phyloP scores from a whole-genome alignment of 2,797 vertebrate genomes.

The Premnoplex brunnescens region DNA sequence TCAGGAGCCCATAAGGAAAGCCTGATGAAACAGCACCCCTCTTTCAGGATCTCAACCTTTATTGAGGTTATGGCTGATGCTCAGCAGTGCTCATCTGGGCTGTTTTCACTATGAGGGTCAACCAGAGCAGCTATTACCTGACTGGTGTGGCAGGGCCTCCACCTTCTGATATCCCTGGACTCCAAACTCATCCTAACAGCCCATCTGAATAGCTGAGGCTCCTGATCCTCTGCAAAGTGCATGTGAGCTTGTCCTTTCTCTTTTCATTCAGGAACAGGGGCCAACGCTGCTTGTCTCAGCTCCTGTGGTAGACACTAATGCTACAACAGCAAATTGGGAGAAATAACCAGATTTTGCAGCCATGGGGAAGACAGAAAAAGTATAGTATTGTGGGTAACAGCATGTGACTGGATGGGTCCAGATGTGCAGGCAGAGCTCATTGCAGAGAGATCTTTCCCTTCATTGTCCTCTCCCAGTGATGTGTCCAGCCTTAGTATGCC shows the following conservation, averaged over 20 bases:
- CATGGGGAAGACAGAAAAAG: not conserved
- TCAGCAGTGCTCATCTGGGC: not conserved
- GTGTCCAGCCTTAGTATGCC: fast-evolving
- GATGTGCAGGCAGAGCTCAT: not conserved
- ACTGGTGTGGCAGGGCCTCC: not conserved
- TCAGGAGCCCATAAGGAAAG: not conserved
- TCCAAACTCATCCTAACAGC: not conserved
- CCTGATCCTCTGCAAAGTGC: not conserved
- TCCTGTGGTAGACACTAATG: not conserved
- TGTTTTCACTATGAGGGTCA: not conserved
- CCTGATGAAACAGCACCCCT: not conserved
- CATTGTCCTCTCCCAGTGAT: fast-evolving
- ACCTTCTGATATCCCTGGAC: not conserved
- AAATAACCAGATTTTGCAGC: not conserved
- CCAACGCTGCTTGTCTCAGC: not conserved
- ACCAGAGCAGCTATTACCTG: fast-evolving
- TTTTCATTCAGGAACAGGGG: not conserved
- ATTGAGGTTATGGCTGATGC: not conserved
- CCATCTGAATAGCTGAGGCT: not conserved
- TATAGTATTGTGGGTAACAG: not conserved
- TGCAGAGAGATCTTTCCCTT: not conserved
- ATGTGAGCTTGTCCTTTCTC: not conserved
- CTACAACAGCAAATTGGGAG: not conserved
- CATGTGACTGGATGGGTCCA: not conserved
- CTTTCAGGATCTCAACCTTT: not conserved